phyloP scores from a whole-genome alignment of 2,113 vertebrate genomes.

The Ctenomys sociabilis region DNA sequence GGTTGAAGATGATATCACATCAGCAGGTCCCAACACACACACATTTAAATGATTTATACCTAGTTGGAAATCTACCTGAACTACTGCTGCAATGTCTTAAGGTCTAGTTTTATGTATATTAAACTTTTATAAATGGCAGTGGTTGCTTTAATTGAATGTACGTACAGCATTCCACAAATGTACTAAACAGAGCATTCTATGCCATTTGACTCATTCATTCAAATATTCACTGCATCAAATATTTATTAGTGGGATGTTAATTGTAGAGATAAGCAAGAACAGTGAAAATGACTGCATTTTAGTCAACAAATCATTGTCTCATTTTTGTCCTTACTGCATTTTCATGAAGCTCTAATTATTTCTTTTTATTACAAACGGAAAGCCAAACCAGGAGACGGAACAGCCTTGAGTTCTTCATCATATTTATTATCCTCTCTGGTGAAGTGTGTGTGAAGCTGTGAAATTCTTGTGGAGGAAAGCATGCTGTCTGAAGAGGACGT shows the following conservation, averaged over 20 bases:
- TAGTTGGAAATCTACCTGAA: neutral
- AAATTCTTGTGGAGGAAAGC: conserved; percentile 84
- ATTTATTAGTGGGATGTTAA: conserved; percentile 63
- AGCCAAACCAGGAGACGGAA: conserved; percentile 61
- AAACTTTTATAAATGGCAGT: neutral
- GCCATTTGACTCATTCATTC: neutral
- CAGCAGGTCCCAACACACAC: neutral
- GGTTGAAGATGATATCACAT: neutral
- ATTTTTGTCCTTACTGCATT: conserved; percentile 45
- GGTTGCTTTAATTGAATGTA: neutral
- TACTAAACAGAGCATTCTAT: conserved; percentile 28
- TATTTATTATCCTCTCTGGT: conserved; percentile 81
- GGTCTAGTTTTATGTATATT: neutral
- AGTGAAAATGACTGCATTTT: conserved; percentile 33
- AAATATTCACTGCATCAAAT: neutral
- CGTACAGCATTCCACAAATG: neutral
- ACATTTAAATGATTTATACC: neutral
- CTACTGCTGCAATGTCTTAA: neutral
- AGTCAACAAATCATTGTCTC: conserved; percentile 45
- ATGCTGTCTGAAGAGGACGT: conserved; percentile 81
- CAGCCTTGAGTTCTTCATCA: conserved; percentile 68
- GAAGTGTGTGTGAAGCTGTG: conserved; percentile 81
- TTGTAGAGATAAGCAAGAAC: neutral
- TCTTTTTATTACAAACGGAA: conserved; percentile 68
- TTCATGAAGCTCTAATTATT: neutral